Base-by-base conservation (phyloP, 2,888 invertebrate genomes). In the Baccha elongata region DNA sequence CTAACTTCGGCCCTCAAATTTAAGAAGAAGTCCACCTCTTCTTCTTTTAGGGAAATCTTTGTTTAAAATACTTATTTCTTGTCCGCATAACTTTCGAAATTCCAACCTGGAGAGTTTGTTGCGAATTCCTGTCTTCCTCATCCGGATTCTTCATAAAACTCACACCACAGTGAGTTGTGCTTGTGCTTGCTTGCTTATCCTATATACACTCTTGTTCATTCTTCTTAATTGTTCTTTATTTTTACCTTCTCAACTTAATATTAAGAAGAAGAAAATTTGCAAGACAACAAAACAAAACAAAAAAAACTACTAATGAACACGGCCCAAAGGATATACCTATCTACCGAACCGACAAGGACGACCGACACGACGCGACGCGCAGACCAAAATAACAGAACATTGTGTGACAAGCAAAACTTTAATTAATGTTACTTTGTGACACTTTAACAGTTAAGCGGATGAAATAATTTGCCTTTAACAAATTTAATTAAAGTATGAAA, bases 351-450 rank as follows among this genome's bases (percentile, higher is more conserved):
- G n/a, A n/a, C n/a, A n/a, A n/a, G n/a, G n/a, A n/a, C n/a, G n/a
- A n/a, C 21, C 46, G 15, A 35, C 62, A 32, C 21, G 21, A 64
- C 37, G 26, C 58, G 5, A n/a, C 44, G 55, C 44, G 55, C 23
- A 35, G 44, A 68, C 68, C 46, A 21, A 55, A 73, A 60, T 52
- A 55, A 71, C 71, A 65, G 52, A 72, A 65, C 42, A 65, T 52
- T 40, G 55, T 13, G 67, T 60, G 65, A 67, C 72, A 72, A 55
- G 79, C 62, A 58, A 73, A 74, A 80, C 79, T 80, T 80, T 80
- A 80, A 80, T 80, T 80, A 80, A 80, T 68, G 73, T 80, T 80
- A 80, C 73, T 80, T 80, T 68, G 79, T 80, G 79, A 80, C 79
- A 80, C 79, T 80, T 78, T 74, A 68, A 68, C 73, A 80, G 53